A percentile compares a stretch with the other conserved stretches of the same genome.
phyloP scores from a whole-genome alignment of 2,113 vertebrate species.

The Paraplagusia blochii region DNA sequence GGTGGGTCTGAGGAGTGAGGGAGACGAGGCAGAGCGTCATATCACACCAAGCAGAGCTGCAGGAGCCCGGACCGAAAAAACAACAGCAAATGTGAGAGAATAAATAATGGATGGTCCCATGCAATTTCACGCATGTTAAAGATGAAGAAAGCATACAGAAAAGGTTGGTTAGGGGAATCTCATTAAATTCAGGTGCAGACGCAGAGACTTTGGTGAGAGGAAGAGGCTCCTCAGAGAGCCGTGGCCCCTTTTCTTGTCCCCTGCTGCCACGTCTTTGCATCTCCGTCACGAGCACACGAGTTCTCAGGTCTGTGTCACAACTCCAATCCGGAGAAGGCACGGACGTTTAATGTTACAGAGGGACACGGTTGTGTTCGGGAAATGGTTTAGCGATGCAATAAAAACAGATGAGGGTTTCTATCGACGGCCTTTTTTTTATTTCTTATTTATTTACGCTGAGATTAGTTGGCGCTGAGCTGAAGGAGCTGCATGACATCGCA shows the following conservation, averaged over 20 bases:
- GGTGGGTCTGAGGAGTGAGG: constrained; percentile 53
- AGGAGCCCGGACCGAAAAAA: constrained; percentile 54
- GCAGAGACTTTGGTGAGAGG: constrained; percentile 66
- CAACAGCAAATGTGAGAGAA: constrained; percentile 71
- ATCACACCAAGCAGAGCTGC: constrained; percentile 56
- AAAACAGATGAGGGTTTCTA: constrained; percentile 15
- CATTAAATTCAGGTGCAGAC: constrained; percentile 75
- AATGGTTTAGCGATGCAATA: constrained; percentile 10
- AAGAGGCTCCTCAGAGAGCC: constrained; percentile 65
- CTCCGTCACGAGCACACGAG: constrained; percentile 41
- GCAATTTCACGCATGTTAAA: constrained; percentile 75
- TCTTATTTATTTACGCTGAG: not conserved
- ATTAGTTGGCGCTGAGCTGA: constrained; percentile 21
- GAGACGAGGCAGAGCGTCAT: constrained; percentile 48
- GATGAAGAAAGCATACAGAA: constrained; percentile 58
- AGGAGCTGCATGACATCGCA: not conserved
- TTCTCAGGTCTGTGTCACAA: constrained; percentile 39
- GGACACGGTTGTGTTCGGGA: constrained; percentile 1
- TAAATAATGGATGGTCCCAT: constrained; percentile 77
- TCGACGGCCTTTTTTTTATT: constrained; percentile 12
- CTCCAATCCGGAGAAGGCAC: constrained; percentile 5
- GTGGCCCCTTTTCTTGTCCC: constrained; percentile 62
- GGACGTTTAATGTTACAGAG: constrained; percentile 19
- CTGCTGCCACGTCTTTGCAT: constrained; percentile 41
- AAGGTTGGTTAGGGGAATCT: constrained; percentile 71